A percentile compares a stretch with the other conserved stretches of the same genome.
Evolutionary conservation across 2,888 invertebrate species (phyloP).

Genomic region (Blastobasis lacticolella): DNA sequence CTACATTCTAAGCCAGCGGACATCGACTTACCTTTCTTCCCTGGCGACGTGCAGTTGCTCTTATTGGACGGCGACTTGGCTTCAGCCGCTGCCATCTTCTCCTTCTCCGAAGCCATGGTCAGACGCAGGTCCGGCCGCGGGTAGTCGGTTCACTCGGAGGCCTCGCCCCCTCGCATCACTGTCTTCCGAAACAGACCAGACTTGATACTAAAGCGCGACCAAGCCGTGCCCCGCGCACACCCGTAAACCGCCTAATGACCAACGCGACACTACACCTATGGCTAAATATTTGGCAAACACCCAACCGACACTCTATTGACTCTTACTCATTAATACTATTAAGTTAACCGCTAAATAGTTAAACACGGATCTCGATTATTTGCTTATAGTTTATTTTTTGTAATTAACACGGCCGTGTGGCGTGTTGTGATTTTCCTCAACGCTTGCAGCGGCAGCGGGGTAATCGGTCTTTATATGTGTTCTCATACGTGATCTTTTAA

Average conservation of each 20-base stretch:
- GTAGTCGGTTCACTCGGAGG: conserved; percentile 39
- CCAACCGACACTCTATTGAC: conserved; percentile 48
- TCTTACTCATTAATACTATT: conserved; percentile 35
- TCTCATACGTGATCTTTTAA: conserved; percentile 28
- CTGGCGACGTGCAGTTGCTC: conserved; percentile 66
- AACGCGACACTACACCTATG: conserved; percentile 20
- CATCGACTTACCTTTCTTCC: conserved; percentile 59
- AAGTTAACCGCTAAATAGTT: conserved; percentile 26
- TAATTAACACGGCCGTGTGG: conserved; percentile 10
- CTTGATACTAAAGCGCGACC: neutral
- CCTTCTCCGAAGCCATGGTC: conserved; percentile 63
- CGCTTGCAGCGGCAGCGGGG: conserved; percentile 24
- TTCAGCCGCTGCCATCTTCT: conserved; percentile 65
- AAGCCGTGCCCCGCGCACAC: conserved; percentile 18
- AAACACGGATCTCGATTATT: conserved; percentile 32
- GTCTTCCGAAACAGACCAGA: conserved; percentile 20
- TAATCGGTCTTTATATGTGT: conserved; percentile 33
- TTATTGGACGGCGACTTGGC: conserved; percentile 63
- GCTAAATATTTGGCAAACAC: conserved; percentile 53
- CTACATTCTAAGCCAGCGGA: no score
- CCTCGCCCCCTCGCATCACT: conserved; percentile 55
- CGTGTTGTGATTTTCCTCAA: conserved; percentile 16
- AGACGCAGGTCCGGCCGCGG: conserved; percentile 33
- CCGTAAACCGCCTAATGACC: conserved; percentile 18
- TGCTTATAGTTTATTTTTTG: conserved; percentile 18